Conservation (phyloP, 2,888 invertebrate genomes). For the Prenolepis imparis region DNA sequence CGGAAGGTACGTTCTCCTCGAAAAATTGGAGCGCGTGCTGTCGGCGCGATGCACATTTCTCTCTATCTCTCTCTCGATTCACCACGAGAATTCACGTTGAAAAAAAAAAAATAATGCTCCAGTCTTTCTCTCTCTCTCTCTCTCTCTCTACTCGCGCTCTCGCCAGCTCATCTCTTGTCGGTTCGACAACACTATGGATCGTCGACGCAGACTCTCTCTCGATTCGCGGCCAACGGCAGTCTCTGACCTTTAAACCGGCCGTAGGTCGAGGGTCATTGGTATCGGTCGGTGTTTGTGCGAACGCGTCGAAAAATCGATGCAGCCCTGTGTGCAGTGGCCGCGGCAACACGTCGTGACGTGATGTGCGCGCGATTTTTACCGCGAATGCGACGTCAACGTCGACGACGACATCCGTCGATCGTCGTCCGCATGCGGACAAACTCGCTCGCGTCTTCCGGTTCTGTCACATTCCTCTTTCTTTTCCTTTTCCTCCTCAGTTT, state of each 20-base stretch:
- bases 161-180: neutral
- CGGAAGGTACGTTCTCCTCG: conserved; percentile 36
- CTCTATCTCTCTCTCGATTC: conserved; percentile 4
- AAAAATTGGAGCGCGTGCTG: conserved; percentile 3
- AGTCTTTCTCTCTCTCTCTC: neutral
- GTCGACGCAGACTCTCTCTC: conserved; percentile 54
- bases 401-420: neutral
- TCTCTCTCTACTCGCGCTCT: neutral
- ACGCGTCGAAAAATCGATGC: conserved; percentile 69
- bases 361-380: conserved; percentile 17
- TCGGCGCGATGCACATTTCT: conserved; percentile 26
- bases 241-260: conserved; percentile 73
- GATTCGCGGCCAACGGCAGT: conserved; percentile 66
- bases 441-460: neutral
- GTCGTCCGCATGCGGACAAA: neutral
- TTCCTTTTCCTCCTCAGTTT: neutral
- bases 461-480: neutral
- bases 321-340: conserved; percentile 57
- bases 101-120: neutral
- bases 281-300: conserved; percentile 57
- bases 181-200: conserved; percentile 30
- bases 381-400: neutral
- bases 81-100: neutral
- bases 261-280: conserved; percentile 76
- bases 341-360: conserved; percentile 4